phyloP scores from a whole-genome alignment of 2,797 vertebrate species.

The Molossus molossus region DNA sequence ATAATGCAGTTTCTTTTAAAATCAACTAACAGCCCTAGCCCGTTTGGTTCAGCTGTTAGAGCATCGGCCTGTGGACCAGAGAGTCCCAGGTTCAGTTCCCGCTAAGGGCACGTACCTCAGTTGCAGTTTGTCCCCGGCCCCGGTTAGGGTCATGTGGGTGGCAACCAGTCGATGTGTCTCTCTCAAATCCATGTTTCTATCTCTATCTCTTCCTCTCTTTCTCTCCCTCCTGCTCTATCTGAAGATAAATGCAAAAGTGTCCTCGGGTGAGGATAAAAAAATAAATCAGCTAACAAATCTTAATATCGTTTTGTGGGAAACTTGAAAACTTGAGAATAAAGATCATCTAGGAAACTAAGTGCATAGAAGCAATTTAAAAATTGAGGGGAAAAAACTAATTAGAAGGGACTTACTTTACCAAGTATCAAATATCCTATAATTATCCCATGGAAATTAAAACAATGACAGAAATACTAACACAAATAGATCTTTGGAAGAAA shows the following conservation, averaged over 20 bases:
- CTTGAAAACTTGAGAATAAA: conserved; percentile 25
- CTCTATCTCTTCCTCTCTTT: too few relatives aligned
- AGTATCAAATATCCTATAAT: neutral
- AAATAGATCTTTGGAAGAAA: conserved; percentile 52
- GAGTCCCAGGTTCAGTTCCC: too few relatives aligned
- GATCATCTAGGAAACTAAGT: neutral
- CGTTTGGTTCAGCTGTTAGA: too few relatives aligned
- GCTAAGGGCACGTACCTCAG: too few relatives aligned
- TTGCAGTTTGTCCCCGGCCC: too few relatives aligned
- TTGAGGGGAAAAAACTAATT: neutral
- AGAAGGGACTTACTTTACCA: neutral
- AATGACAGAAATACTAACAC: neutral
- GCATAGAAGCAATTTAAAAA: neutral
- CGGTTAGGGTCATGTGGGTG: too few relatives aligned
- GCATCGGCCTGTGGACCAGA: too few relatives aligned
- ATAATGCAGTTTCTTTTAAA: conserved; percentile 30
- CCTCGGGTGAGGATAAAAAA: too few relatives aligned
- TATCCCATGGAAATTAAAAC: neutral
- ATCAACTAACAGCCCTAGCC: neutral
- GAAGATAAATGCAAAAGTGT: too few relatives aligned
- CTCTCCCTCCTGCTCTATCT: too few relatives aligned
- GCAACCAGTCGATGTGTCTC: too few relatives aligned
- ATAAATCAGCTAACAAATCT: neutral
- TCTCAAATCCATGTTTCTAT: too few relatives aligned
- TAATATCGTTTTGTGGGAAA: conserved; percentile 40